Evolutionary conservation across 2,113 vertebrate species (phyloP), one percentile per base, ranked within the genome.

Genomic region (Myotis lucifugus): DNA sequence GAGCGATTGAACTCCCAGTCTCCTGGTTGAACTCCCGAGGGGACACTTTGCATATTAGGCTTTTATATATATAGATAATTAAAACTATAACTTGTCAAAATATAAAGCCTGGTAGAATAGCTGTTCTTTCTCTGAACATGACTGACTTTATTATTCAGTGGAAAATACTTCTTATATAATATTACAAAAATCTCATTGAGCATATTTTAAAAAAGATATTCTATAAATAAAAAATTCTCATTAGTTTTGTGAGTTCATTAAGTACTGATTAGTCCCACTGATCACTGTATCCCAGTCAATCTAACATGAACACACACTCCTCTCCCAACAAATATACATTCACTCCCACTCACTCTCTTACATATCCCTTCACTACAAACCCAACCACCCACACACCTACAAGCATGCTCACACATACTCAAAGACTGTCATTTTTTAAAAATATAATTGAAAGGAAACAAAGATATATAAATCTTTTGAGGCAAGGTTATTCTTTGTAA

Each of bases 211-310:
- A 19, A 89, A 64, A 34, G 3, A 27, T 21, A 74, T 69, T 48
- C 2, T 90, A 19, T 23, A 46, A 61, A 34, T 61, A 59, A 9
- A 84, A 19, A 52, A 50, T 88, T 56, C 23, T 92, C 29, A 56
- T 37, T 91, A 91, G 25, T 76, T 88, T 66, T 59, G 9, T 85
- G 21, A 93, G 32, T 85, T 89, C 11, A 15, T 88, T 82, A 77
- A 67, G 13, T 8, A 66, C 11, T 17, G 88, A 79, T 29, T 56
- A 73, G 46, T 82, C 34, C 13, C 21, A 66, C 3, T 82, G 7
- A 48, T 86, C 9, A 19, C 10, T 21, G 1, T 67, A n/a, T 52
- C 40, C 8, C 40, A 52, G 9, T 72, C 21, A 85, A 46, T 40
- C 19, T 91, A 37, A 18, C 42, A 10, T 2, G 48, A 72, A 2